phyloP scores from a whole-genome alignment of 2,113 vertebrate species.

The Oreochromis spilurus region DNA sequence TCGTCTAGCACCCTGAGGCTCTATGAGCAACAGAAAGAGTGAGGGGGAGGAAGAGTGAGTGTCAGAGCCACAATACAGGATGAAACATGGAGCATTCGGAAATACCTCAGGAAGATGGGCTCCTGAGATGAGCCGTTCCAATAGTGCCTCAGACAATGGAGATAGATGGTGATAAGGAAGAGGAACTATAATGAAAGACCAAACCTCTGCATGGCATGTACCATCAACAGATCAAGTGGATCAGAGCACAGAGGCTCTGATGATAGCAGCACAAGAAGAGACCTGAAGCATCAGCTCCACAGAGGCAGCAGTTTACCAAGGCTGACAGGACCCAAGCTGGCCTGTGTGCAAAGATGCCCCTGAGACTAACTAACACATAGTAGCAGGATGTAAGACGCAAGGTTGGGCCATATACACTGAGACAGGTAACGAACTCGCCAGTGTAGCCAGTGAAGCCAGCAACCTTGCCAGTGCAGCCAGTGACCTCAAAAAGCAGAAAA shows the following conservation, averaged over 20 bases:
- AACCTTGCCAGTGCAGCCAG: neutral
- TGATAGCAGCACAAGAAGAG: neutral
- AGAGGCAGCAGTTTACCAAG: neutral
- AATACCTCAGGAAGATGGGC: neutral
- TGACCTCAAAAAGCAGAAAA: neutral
- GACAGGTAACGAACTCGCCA: neutral
- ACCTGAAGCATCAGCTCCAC: neutral
- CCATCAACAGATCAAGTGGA: neutral
- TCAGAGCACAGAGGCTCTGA: neutral
- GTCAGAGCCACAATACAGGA: neutral
- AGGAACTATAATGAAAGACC: neutral
- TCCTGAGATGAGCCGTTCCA: neutral
- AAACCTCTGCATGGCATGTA: neutral
- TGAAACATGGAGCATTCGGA: neutral
- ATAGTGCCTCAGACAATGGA: neutral
- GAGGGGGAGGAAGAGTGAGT: neutral
- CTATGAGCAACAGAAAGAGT: neutral
- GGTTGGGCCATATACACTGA: neutral
- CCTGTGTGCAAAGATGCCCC: neutral
- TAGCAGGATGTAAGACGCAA: neutral
- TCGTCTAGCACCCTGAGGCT: neutral
- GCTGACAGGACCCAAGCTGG: neutral
- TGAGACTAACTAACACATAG: neutral
- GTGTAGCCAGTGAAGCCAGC: neutral
- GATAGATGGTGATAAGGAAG: neutral